Percentiles rank a stretch among this genome's conserved stretches.
Conservation (phyloP, 2,113 vertebrate species). For the Esox niger region DNA sequence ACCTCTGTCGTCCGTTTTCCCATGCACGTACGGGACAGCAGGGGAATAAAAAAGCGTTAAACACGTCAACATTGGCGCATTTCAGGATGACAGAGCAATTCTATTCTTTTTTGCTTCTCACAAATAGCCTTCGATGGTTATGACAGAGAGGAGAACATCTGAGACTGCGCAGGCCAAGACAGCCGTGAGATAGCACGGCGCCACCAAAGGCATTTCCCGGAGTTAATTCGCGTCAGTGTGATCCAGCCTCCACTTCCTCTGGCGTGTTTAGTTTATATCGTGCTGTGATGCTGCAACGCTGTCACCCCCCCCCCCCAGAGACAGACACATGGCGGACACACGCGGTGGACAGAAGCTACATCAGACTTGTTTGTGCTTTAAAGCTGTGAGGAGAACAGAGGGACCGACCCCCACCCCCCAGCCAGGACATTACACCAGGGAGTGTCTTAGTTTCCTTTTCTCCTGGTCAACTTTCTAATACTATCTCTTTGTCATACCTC, state of each 20-base stretch:
- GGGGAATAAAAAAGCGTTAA: too few relatives aligned
- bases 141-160: slow-evolving; percentile 22
- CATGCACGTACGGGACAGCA: too few relatives aligned
- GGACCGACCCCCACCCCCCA: slow-evolving; percentile 27
- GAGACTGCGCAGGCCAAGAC: slow-evolving; percentile 27
- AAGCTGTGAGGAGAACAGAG: slow-evolving; percentile 37
- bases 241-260: slow-evolving; percentile 10
- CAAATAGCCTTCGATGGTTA: slow-evolving; percentile 19
- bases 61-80: neutral
- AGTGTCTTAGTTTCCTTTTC: slow-evolving; percentile 38
- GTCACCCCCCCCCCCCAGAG: slow-evolving; percentile 26
- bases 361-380: slow-evolving; percentile 55
- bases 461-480: slow-evolving; percentile 29
- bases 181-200: slow-evolving; percentile 19
- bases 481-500: slow-evolving; percentile 37
- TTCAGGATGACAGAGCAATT: slow-evolving; percentile 13
- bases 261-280: slow-evolving; percentile 20
- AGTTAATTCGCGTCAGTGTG: slow-evolving; percentile 35
- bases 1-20: neutral
- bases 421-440: slow-evolving; percentile 32
- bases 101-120: slow-evolving; percentile 27
- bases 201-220: slow-evolving; percentile 14
- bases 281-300: neutral
- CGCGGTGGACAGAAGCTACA: slow-evolving; percentile 45
- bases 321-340: slow-evolving; percentile 27